Percentiles rank a stretch among this genome's conserved stretches.
These are phyloP conservation scores for Enteromius argenteus DNA, from an alignment of 2,797 vertebrate species.

Conservation along the genomic window DNA sequence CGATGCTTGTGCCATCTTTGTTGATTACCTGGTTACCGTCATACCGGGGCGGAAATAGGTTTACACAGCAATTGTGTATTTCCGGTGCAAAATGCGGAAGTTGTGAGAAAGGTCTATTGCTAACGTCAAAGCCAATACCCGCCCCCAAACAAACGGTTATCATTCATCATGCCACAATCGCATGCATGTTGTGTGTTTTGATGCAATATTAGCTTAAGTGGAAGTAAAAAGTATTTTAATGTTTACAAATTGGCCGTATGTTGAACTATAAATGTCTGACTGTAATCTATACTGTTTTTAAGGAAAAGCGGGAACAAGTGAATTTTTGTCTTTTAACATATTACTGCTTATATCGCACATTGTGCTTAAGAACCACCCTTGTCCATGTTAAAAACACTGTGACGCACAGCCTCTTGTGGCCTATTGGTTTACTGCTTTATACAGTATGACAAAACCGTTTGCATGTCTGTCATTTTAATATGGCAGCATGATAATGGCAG, in stretches of 20 bases:
- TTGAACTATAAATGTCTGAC: not conserved
- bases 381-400: not conserved
- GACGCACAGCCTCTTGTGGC: not conserved
- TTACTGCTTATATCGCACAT: not conserved
- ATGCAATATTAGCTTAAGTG: not conserved
- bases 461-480: slow-evolving; percentile 8
- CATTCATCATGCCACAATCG: too few relatives aligned
- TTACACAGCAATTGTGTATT: too few relatives aligned
- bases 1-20: too few relatives aligned
- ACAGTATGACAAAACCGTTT: not conserved
- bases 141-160: too few relatives aligned
- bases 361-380: not conserved
- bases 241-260: not conserved
- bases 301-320: not conserved
- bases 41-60: too few relatives aligned
- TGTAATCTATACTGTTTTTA: not conserved
- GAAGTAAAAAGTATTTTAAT: not conserved
- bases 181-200: not conserved
- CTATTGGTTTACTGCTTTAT: not conserved
- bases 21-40: too few relatives aligned
- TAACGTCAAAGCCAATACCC: too few relatives aligned
- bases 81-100: too few relatives aligned
- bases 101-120: too few relatives aligned
- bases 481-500: slow-evolving; percentile 2
- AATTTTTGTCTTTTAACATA: not conserved